These are phyloP conservation scores for Neolamprologus brichardi DNA, from an alignment of 2,113 vertebrate species.

Conservation along the genomic window DNA sequence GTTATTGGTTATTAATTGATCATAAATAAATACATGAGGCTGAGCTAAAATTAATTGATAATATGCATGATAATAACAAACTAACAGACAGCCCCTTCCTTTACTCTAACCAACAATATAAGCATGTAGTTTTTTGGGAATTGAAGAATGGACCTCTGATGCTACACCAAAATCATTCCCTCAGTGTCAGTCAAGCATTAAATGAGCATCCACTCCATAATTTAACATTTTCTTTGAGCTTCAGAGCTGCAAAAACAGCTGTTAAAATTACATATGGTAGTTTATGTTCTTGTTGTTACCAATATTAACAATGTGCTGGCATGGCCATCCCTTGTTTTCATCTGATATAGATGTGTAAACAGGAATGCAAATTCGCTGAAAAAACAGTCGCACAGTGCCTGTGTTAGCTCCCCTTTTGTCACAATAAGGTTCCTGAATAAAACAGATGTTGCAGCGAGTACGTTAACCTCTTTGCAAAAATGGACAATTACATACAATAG, in stretches of 20 bases:
- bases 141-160: background rate
- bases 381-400: background rate
- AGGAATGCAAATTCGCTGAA: background rate
- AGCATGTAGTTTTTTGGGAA: background rate
- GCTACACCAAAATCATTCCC: background rate
- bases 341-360: slow-evolving; percentile 4
- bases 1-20: background rate
- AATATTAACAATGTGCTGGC: background rate
- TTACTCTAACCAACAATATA: background rate
- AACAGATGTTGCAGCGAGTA: background rate
- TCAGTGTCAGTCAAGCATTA: background rate
- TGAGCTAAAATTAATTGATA: background rate
- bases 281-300: background rate
- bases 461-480: background rate
- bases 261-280: background rate
- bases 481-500: background rate
- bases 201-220: background rate
- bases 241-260: background rate
- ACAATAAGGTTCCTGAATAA: background rate
- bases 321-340: background rate
- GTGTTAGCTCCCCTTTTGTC: background rate
- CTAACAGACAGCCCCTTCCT: background rate
- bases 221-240: background rate
- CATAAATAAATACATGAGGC: background rate
- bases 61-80: background rate